A percentile compares a stretch with the other conserved stretches of the same genome.
These are phyloP conservation scores for Nerophis lumbriciformis DNA, from an alignment of 2,113 vertebrate genomes.

Conservation along the genomic window DNA sequence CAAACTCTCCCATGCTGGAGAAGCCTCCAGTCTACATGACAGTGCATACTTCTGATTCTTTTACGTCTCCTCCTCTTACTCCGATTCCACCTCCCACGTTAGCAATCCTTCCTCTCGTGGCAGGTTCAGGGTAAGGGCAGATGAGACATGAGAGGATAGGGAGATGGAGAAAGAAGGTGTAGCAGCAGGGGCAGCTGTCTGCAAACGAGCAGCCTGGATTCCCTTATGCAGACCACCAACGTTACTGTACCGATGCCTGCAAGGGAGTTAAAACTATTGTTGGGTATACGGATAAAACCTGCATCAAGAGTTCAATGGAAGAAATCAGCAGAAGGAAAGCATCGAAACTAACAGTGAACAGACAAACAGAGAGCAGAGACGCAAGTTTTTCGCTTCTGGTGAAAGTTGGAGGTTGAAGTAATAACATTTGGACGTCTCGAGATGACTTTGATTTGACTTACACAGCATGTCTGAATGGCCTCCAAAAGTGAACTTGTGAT, in stretches of 20 bases:
- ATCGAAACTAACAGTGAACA: slow-evolving; percentile 35
- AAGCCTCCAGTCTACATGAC: neutral
- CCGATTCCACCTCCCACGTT: slow-evolving; percentile 21
- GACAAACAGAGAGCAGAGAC: slow-evolving; percentile 23
- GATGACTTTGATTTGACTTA: slow-evolving; percentile 23
- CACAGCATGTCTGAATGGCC: slow-evolving; percentile 27
- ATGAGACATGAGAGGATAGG: slow-evolving; percentile 24
- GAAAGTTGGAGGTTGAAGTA: slow-evolving; percentile 28
- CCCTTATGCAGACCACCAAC: slow-evolving; percentile 30
- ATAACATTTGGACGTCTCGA: slow-evolving; percentile 20
- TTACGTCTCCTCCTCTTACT: slow-evolving; percentile 13
- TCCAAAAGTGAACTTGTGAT: slow-evolving; percentile 23
- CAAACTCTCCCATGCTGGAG: neutral
- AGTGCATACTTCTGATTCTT: slow-evolving; percentile 17
- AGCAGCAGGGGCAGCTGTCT: slow-evolving; percentile 42
- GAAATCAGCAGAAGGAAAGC: slow-evolving; percentile 1
- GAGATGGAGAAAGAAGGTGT: slow-evolving; percentile 34
- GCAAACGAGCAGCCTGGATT: slow-evolving; percentile 54
- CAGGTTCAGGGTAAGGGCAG: slow-evolving; percentile 63
- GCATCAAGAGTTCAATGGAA: neutral
- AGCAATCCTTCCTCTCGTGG: slow-evolving; percentile 35
- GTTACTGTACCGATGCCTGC: neutral
- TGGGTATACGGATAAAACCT: too few relatives aligned
- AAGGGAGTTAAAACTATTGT: too few relatives aligned
- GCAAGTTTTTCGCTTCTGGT: slow-evolving; percentile 34